A percentile compares a stretch with the other conserved stretches of the same genome.
These are phyloP conservation scores for Asobara japonica DNA, from an alignment of 1,140 invertebrate species.

Conservation along the genomic window DNA sequence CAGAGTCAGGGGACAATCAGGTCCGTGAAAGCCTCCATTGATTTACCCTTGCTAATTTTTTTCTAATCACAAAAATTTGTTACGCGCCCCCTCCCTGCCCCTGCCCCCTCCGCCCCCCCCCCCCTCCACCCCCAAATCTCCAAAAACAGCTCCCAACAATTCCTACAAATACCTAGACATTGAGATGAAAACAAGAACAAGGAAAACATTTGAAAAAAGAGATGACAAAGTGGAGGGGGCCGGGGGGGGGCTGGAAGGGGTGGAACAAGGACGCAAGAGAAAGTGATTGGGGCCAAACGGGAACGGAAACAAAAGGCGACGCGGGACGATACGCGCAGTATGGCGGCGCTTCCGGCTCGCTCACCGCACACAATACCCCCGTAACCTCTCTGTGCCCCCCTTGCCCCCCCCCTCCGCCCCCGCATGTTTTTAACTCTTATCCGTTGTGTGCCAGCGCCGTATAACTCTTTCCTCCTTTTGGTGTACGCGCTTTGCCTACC, in stretches of 20 bases:
- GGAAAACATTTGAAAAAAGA: background rate
- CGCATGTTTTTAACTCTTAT: constrained; percentile 25
- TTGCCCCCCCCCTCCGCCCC: background rate
- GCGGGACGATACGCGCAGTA: constrained; percentile 59
- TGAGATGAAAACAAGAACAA: constrained; percentile 8
- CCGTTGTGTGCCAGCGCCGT: constrained; percentile 31
- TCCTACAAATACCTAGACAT: background rate
- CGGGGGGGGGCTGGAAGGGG: constrained; percentile 6
- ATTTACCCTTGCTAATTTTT: too few relatives aligned
- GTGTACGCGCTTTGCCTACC: constrained; percentile 26
- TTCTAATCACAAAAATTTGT: too few relatives aligned
- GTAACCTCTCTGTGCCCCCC: constrained; percentile 51
- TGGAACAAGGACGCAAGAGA: constrained; percentile 43
- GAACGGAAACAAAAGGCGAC: constrained; percentile 63
- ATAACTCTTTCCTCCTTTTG: constrained; percentile 13
- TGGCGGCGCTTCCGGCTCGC: constrained; percentile 65
- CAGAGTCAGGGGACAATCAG: background rate
- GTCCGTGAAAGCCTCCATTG: background rate
- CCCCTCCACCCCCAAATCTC: background rate
- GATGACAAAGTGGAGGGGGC: background rate
- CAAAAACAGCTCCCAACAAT: background rate
- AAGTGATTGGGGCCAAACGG: constrained; percentile 57
- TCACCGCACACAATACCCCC: constrained; percentile 65
- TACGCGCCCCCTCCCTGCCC: too few relatives aligned
- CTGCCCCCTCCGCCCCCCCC: too few relatives aligned